Evolutionary conservation across 1,140 invertebrate genomes (phyloP).

Genomic region (Parapsyche elsis): DNA sequence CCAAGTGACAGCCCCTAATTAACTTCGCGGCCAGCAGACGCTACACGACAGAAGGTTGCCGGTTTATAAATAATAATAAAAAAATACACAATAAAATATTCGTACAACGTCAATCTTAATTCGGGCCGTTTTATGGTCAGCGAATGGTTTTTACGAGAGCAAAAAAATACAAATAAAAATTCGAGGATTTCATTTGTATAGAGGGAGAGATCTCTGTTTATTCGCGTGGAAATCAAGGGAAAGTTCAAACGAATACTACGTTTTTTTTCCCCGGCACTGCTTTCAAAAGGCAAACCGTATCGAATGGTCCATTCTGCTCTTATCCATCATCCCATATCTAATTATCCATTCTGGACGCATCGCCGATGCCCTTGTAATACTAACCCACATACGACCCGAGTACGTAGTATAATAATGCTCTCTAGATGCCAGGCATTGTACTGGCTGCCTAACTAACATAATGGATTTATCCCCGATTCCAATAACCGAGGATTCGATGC

Average conservation of each 20-base stretch:
- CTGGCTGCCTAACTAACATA: slow-evolving; percentile 41
- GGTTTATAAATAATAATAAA: background rate
- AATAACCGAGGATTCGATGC: slow-evolving; percentile 50
- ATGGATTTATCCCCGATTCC: slow-evolving; percentile 51
- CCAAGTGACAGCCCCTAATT: slow-evolving; percentile 53
- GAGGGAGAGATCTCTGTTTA: background rate
- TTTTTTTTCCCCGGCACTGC: background rate
- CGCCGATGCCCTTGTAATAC: slow-evolving; percentile 44
- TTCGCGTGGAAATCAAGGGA: slow-evolving; percentile 1
- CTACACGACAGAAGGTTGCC: background rate
- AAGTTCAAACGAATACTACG: background rate
- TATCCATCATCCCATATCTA: slow-evolving; percentile 50
- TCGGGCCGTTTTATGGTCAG: background rate
- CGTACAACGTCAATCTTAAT: background rate
- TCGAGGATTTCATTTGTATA: background rate
- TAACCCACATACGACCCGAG: slow-evolving; percentile 43
- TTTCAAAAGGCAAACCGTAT: slow-evolving; percentile 50
- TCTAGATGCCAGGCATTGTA: slow-evolving; percentile 47
- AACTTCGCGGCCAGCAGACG: slow-evolving; percentile 38
- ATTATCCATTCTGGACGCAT: slow-evolving; percentile 45
- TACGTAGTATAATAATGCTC: slow-evolving; percentile 28
- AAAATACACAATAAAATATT: background rate
- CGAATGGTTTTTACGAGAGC: background rate
- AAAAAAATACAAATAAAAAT: background rate
- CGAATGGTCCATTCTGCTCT: slow-evolving; percentile 40